These are phyloP conservation scores for Hypercompe scribonia DNA, from an alignment of 2,888 invertebrate genomes.

Conservation along the genomic window DNA sequence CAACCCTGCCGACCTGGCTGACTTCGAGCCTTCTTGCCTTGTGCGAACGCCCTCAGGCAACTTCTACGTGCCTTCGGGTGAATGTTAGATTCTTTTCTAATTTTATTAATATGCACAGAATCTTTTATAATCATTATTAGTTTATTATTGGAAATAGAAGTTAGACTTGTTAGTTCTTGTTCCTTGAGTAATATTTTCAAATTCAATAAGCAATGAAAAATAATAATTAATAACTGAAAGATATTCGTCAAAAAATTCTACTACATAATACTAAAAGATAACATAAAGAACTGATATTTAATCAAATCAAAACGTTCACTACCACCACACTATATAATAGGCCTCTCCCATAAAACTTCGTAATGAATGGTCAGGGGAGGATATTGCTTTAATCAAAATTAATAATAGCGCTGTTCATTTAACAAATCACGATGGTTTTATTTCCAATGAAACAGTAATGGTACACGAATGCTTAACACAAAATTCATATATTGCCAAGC, in stretches of 20 bases:
- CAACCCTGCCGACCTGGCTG: conserved; percentile 91
- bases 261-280: background rate
- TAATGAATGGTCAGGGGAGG: conserved; percentile 24
- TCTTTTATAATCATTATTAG: background rate
- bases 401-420: conserved; percentile 20
- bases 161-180: background rate
- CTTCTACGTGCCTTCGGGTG: conserved; percentile 96
- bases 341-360: conserved; percentile 19
- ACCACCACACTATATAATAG: conserved; percentile 9
- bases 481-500: background rate
- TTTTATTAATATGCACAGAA: background rate
- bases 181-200: background rate
- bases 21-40: conserved; percentile 96
- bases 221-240: background rate
- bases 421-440: conserved; percentile 9
- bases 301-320: conserved; percentile 14
- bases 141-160: background rate
- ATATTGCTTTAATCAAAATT: conserved; percentile 24
- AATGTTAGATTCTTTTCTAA: conserved; percentile 58
- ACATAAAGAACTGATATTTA: background rate
- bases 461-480: background rate
- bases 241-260: background rate
- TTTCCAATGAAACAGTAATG: conserved; percentile 5
- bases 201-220: background rate
- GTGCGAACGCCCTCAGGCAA: conserved; percentile 97